Percentiles rank a stretch among this genome's conserved stretches.
These are phyloP conservation scores for Netelia virgata DNA, from an alignment of 2,888 invertebrate genomes.

Conservation along the genomic window DNA sequence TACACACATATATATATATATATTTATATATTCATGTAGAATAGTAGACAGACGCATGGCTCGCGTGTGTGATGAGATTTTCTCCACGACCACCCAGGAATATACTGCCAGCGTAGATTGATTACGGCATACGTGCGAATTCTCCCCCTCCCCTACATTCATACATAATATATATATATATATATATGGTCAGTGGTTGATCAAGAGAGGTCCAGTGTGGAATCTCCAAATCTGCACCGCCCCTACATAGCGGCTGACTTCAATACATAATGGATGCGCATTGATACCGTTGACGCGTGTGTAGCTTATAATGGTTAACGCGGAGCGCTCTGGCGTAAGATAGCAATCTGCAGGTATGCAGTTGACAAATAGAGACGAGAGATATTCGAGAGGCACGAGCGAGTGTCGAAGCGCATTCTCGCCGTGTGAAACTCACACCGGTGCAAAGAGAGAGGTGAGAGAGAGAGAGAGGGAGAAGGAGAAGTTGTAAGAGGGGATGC, in stretches of 20 bases:
- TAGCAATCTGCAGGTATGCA: slow-evolving; percentile 10
- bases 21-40: neutral
- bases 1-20: neutral
- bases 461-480: too few species aligned
- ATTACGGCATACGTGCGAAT: slow-evolving; percentile 37
- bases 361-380: slow-evolving; percentile 6
- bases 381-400: slow-evolving; percentile 1
- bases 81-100: slow-evolving; percentile 38
- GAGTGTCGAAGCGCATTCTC: neutral
- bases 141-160: slow-evolving; percentile 5
- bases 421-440: neutral
- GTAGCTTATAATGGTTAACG: slow-evolving; percentile 3
- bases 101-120: slow-evolving; percentile 38
- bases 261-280: slow-evolving; percentile 19
- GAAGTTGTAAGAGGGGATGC: neutral
- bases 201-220: slow-evolving; percentile 28
- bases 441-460: neutral
- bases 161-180: neutral
- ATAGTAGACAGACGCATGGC: neutral
- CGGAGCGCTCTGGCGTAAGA: neutral
- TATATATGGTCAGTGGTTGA: slow-evolving; percentile 23
- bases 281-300: neutral
- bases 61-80: slow-evolving; percentile 26
- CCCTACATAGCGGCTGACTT: slow-evolving; percentile 1
- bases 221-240: slow-evolving; percentile 12